phyloP scores from a whole-genome alignment of 2,113 vertebrate genomes.

The Todiramphus saurophagus region DNA sequence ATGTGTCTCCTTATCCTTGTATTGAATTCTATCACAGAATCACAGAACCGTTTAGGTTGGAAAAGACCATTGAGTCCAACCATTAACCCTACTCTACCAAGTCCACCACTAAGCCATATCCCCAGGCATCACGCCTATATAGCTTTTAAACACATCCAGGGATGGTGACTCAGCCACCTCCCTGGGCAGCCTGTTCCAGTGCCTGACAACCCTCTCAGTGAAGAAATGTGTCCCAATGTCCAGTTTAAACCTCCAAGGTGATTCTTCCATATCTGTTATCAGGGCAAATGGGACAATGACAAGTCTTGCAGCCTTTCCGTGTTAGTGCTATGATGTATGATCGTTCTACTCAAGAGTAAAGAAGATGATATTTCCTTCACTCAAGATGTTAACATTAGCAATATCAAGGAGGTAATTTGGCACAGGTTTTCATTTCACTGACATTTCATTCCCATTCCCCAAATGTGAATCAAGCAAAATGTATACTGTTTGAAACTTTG shows the following conservation, averaged over 20 bases:
- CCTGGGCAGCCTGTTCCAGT: no score
- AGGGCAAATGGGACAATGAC: not conserved
- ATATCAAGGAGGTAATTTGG: not conserved
- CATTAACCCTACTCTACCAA: no score
- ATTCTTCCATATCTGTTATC: not conserved
- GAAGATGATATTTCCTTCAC: not conserved
- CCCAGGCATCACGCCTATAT: no score
- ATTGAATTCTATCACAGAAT: not conserved
- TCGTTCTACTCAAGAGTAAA: not conserved
- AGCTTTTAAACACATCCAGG: no score
- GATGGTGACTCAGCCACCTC: no score
- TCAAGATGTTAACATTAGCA: not conserved
- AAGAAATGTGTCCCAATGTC: no score
- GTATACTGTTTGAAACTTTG: not conserved
- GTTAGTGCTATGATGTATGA: not conserved
- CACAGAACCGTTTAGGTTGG: no score
- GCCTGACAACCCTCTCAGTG: no score
- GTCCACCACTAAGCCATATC: no score
- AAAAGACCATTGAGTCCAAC: no score
- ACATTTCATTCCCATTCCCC: no score
- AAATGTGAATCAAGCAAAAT: not conserved
- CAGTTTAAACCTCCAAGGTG: not conserved
- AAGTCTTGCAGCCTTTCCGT: not conserved
- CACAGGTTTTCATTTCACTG: not conserved
- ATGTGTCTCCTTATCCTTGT: not conserved